Percentiles rank a stretch among this genome's conserved stretches.
Evolutionary conservation across 2,113 vertebrate genomes (phyloP).

Genomic region (Turdus rufiventris): DNA sequence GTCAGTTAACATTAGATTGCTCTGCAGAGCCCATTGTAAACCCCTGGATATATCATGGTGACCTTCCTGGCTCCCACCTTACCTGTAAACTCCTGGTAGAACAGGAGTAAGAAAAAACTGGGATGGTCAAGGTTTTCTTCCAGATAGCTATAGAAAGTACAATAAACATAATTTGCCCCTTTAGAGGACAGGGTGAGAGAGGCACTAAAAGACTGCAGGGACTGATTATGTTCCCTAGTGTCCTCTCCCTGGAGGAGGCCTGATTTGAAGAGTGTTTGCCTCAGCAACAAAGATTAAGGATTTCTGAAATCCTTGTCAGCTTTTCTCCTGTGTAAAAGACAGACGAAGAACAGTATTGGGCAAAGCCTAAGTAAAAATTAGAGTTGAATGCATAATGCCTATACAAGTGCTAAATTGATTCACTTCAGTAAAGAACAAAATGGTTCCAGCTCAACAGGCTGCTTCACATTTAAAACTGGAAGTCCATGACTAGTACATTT

Average conservation of each 20-base stretch:
- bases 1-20: not conserved
- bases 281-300: not conserved
- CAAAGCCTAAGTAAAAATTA: not conserved
- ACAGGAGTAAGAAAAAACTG: not conserved
- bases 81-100: not conserved
- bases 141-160: not conserved
- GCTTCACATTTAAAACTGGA: not conserved
- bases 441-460: not conserved
- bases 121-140: not conserved
- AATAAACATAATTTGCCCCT: not conserved
- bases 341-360: not conserved
- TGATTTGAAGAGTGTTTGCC: not conserved
- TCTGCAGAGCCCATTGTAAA: fast-evolving
- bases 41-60: not conserved
- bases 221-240: not conserved
- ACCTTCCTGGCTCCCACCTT: not conserved
- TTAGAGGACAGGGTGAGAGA: not conserved
- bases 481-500: not conserved
- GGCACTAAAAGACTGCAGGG: not conserved
- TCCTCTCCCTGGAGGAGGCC: not conserved
- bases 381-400: not conserved
- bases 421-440: not conserved
- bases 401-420: not conserved
- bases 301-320: not conserved
- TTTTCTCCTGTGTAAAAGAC: not conserved